These are phyloP conservation scores for Phoenicopterus ruber DNA, from an alignment of 2,113 vertebrate species.

Conservation along the genomic window DNA sequence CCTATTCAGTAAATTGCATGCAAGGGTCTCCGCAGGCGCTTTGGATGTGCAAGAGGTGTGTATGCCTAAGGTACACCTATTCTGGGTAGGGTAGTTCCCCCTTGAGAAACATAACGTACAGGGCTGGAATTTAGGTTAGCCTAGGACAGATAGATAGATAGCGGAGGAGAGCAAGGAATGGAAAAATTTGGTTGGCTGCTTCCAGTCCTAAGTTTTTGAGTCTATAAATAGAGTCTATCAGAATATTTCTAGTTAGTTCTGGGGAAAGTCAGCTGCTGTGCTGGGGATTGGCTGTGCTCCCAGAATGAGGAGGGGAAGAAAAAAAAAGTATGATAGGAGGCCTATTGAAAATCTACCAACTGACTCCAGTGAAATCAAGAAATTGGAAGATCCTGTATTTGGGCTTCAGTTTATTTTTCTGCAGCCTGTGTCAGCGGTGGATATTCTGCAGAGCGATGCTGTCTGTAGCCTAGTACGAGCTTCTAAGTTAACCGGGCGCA, in stretches of 20 bases:
- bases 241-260: slow-evolving; percentile 72
- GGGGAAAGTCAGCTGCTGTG: slow-evolving; percentile 64
- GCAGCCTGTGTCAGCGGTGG: not conserved
- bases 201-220: slow-evolving; percentile 58
- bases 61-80: not conserved
- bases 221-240: slow-evolving; percentile 65
- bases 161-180: slow-evolving; percentile 16
- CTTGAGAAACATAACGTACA: not conserved
- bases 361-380: slow-evolving; percentile 28
- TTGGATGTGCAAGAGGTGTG: not conserved
- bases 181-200: slow-evolving; percentile 66
- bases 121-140: slow-evolving; percentile 19
- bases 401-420: slow-evolving; percentile 7
- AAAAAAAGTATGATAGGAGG: slow-evolving; percentile 37
- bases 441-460: not conserved
- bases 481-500: not conserved
- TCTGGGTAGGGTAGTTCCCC: not conserved
- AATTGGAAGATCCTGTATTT: slow-evolving; percentile 2
- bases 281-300: slow-evolving; percentile 64
- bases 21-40: not conserved
- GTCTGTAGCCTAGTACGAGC: not conserved
- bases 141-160: slow-evolving; percentile 12
- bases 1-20: not conserved
- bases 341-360: slow-evolving; percentile 61
- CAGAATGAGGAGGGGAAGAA: slow-evolving; percentile 51